Percentiles rank a stretch among this genome's conserved stretches.
Conservation (phyloP, 1,140 invertebrate genomes). For the Bactericera cockerelli region DNA sequence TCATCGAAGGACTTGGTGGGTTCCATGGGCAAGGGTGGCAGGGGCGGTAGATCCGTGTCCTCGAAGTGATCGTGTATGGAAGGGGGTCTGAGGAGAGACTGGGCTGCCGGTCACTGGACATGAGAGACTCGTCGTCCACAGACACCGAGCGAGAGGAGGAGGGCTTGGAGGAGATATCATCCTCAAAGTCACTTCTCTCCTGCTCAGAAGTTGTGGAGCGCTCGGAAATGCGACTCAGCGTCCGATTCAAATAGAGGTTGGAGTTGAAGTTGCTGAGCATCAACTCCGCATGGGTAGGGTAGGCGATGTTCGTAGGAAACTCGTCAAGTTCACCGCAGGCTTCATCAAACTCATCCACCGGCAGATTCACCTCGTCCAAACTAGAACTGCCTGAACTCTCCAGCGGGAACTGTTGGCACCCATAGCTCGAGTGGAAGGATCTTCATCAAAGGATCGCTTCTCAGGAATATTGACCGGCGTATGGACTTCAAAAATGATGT, state of each 20-base stretch:
- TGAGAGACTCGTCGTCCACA: constrained; percentile 62
- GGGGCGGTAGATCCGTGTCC: constrained; percentile 21
- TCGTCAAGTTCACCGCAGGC: constrained; percentile 47
- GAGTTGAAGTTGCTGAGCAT: constrained; percentile 44
- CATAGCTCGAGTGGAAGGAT: constrained; percentile 20
- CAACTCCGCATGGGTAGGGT: constrained; percentile 45
- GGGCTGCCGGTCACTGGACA: constrained; percentile 67
- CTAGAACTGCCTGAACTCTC: constrained; percentile 63
- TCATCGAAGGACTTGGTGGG: constrained; percentile 14
- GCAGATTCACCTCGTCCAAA: constrained; percentile 61
- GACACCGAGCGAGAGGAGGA: constrained; percentile 57
- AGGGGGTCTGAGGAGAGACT: constrained; percentile 67
- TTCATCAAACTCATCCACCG: constrained; percentile 44
- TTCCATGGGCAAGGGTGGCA: constrained; percentile 21
- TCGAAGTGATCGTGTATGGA: constrained; percentile 18
- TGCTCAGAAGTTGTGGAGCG: constrained; percentile 71
- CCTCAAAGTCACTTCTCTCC: constrained; percentile 53
- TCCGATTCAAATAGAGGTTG: constrained; percentile 36
- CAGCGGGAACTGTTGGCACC: constrained; percentile 59
- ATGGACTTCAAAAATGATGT: constrained; percentile 15
- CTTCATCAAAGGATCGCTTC: constrained; percentile 25
- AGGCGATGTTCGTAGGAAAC: constrained; percentile 51
- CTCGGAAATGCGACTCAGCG: constrained; percentile 70
- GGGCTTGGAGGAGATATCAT: constrained; percentile 63
- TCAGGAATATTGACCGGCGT: constrained; percentile 19